Evolutionary conservation across 2,797 vertebrate species (phyloP), one percentile per base, ranked within the genome.

Genomic region (Mus spretus): DNA sequence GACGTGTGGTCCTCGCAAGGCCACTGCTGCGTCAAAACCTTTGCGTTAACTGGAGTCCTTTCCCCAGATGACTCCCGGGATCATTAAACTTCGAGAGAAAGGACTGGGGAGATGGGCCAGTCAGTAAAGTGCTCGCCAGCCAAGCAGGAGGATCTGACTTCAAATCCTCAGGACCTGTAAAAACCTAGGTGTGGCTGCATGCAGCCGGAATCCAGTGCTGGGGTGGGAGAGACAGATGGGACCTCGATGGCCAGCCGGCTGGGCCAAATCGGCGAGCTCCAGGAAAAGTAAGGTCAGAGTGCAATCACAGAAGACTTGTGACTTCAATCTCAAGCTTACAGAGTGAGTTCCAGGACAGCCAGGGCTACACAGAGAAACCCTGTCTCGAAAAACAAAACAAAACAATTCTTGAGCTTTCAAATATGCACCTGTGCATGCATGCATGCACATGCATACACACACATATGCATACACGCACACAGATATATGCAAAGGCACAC

Each of bases 371-470:
- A 44, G 44, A 44, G 44, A 44, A 44, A 44, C 44, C 44, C 44
- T 44, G 44, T 44, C 44, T 44, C 44, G 5, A 44, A 44, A 44
- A 44, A 44, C 44, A 44, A 44, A 44, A 44, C 44, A 44, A 44
- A 44, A 44, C 3, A 44, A 44, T 44, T 44, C 44, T 44, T 19
- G 15, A 34, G 83, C 22, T n/a, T 53, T 9, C 83, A 14, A 12
- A 67, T 24, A 67, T 34, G 20, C 4, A 2, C 40, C 2, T 2
- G 4, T 5, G 3, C 37, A 15, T 17, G 1, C 3, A 6, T 1
- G 12, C 24, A 31, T 24, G 2, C n/a, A 74, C 6, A 3, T 17
- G n/a, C 34, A 34, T 6, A 40, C 40, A 26, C 24, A 3, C 6
- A 6, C 6, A 20, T 28, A 9, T 22, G 26, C 44, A 14, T 6